These are phyloP conservation scores for Chymomyza caudatula DNA, from an alignment of 2,888 invertebrate species.

Conservation along the genomic window DNA sequence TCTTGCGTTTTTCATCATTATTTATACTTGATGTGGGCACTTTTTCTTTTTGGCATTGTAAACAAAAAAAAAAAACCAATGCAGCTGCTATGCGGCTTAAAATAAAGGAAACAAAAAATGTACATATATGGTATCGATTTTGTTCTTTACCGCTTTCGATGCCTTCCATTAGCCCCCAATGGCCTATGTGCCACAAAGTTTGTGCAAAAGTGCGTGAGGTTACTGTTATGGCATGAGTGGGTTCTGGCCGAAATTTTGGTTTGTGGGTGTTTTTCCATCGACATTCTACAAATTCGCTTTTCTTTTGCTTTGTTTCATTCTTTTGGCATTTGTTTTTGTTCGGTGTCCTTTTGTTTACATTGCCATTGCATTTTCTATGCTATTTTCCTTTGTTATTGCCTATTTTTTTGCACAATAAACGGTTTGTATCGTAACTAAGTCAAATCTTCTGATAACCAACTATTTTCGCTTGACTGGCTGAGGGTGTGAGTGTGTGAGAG, in stretches of 20 bases:
- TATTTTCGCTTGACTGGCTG: not conserved
- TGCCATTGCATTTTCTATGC: constrained; percentile 48
- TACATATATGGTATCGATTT: constrained; percentile 63
- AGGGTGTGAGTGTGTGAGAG: not conserved
- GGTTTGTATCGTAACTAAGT: constrained; percentile 72
- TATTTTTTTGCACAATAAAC: constrained; percentile 62
- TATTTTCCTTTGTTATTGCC: constrained; percentile 41
- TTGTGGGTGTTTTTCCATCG: not conserved
- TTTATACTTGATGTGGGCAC: not conserved
- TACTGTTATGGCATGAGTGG: not conserved
- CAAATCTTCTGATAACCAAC: constrained; percentile 51
- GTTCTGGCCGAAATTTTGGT: not conserved
- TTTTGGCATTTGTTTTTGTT: constrained; percentile 13
- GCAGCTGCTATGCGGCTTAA: constrained; percentile 13
- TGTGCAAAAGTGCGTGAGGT: not conserved
- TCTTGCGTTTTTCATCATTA: constrained; percentile 26
- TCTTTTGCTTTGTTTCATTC: not conserved
- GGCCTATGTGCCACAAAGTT: not conserved
- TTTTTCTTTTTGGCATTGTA: constrained; percentile 10
- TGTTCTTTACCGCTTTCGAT: constrained; percentile 40
- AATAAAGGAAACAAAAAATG: constrained; percentile 20
- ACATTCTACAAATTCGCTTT: not conserved
- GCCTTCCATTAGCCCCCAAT: not conserved
- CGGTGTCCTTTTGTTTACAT: constrained; percentile 58
- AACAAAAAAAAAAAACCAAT: constrained; percentile 37